These are phyloP conservation scores for Rhagonycha fulva DNA, from an alignment of 2,888 invertebrate species.

Conservation along the genomic window DNA sequence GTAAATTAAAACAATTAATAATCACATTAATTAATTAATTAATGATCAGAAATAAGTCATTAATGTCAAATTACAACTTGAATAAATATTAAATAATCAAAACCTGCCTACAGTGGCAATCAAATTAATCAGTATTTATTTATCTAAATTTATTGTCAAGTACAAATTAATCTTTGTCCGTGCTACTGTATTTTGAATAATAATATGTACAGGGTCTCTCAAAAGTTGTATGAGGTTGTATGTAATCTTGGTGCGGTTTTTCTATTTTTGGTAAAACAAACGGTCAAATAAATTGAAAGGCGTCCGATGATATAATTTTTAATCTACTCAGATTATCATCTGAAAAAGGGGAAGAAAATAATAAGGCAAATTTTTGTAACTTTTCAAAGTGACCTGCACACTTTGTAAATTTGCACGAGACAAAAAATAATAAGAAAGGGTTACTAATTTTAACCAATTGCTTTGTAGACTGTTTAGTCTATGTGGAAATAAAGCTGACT, in stretches of 20 bases:
- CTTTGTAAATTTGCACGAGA: too few relatives aligned
- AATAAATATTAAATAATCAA: background rate
- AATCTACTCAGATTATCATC: too few relatives aligned
- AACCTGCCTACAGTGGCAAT: background rate
- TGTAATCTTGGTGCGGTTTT: too few relatives aligned
- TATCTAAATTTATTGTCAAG: background rate
- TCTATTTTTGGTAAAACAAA: too few relatives aligned
- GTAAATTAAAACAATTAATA: background rate
- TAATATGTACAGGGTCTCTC: too few relatives aligned
- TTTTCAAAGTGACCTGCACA: too few relatives aligned
- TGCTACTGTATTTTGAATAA: too few relatives aligned
- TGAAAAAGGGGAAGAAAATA: too few relatives aligned
- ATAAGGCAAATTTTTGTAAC: too few relatives aligned
- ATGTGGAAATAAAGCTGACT: background rate
- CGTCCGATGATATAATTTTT: too few relatives aligned
- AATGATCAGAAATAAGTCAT: background rate
- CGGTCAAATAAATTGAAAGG: too few relatives aligned
- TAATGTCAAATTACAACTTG: background rate
- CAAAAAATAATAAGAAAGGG: background rate
- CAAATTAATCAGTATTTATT: background rate
- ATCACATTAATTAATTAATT: background rate
- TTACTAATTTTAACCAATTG: background rate
- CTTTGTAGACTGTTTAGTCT: background rate
- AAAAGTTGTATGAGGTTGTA: too few relatives aligned
- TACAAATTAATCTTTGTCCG: background rate